Evolutionary conservation across 1,140 invertebrate species (phyloP), one percentile per base, ranked within the genome.

Genomic region (Vanessa tameamea): DNA sequence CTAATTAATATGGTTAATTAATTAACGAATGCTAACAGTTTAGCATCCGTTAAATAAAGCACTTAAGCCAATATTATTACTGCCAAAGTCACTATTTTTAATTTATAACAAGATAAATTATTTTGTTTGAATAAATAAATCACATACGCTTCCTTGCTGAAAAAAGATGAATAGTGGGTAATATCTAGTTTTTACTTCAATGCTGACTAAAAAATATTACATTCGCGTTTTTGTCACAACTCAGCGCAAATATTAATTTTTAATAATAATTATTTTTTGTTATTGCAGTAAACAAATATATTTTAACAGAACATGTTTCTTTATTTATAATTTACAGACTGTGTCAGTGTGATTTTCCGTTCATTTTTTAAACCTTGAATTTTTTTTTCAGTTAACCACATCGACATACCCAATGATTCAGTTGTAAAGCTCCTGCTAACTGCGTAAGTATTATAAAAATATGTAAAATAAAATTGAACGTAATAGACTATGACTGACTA

Each of bases 371-470:
- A 57, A 57, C 53, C 53, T 23, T 57, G 20, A 13, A 57, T 76
- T 76, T 70, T 57, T 50, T 64, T 72, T 76, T 72, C 72, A 69
- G 69, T 31, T 47, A 68, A 26, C 43, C 26, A 66, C 48, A 57
- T 9, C 48, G 20, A 53, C 14, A 16, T n/a, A 65, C 43, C 23
- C 13, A 15, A 65, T 55, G 23, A 50, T 61, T 48, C 53, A 47
- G 13, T 23, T 16, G 50, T 47, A 63, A 53, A 72, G 43, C 51
- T 31, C 26, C 26, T 57, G 66, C 51, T 47, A 47, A 37, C 53
- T 53, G 51, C 43, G 66, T 68, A 68, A 68, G 66, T 68, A 68
- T 47, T 31, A 3, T 31, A 1, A 3, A 6, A 31, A n/a, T n/a
- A n/a, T n/a, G n/a, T 31, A 31, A 4, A 31, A 31, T 31, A 31